phyloP scores from a whole-genome alignment of 2,797 vertebrate species.

The Choloepus didactylus region DNA sequence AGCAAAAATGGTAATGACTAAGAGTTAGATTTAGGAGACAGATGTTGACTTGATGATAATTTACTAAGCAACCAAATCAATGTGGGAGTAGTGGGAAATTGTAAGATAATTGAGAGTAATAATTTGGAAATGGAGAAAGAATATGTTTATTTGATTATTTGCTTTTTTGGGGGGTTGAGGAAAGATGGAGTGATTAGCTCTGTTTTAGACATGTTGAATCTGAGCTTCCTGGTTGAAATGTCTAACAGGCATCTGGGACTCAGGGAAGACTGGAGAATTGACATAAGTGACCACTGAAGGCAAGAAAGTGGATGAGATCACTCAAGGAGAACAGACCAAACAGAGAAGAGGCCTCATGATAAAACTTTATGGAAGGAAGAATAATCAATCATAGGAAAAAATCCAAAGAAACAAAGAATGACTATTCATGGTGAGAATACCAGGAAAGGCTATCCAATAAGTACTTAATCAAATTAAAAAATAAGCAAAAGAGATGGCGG shows the following conservation, averaged over 20 bases:
- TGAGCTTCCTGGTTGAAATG: slow-evolving; percentile 36
- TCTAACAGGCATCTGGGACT: neutral
- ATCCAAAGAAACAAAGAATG: slow-evolving; percentile 11
- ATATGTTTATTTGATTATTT: slow-evolving; percentile 18
- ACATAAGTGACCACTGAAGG: neutral
- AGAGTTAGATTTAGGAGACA: slow-evolving; percentile 4
- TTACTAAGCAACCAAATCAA: slow-evolving; percentile 30
- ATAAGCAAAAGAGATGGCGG: neutral
- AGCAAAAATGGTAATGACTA: neutral
- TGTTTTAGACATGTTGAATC: neutral
- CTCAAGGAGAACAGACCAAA: neutral
- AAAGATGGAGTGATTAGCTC: neutral
- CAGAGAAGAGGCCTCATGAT: neutral
- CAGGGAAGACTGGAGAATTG: neutral
- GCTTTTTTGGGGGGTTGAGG: neutral
- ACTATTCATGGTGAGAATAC: slow-evolving; percentile 17
- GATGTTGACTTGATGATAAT: neutral
- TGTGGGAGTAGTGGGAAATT: neutral
- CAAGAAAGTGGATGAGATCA: neutral
- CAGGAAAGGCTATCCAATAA: neutral
- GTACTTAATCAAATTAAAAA: neutral
- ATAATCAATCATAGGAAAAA: slow-evolving; percentile 31
- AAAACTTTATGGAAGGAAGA: neutral
- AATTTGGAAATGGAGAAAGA: slow-evolving; percentile 16
- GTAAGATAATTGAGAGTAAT: slow-evolving; percentile 24